These are phyloP conservation scores for Dione vanillae DNA, from an alignment of 2,888 invertebrate genomes.

Conservation along the genomic window DNA sequence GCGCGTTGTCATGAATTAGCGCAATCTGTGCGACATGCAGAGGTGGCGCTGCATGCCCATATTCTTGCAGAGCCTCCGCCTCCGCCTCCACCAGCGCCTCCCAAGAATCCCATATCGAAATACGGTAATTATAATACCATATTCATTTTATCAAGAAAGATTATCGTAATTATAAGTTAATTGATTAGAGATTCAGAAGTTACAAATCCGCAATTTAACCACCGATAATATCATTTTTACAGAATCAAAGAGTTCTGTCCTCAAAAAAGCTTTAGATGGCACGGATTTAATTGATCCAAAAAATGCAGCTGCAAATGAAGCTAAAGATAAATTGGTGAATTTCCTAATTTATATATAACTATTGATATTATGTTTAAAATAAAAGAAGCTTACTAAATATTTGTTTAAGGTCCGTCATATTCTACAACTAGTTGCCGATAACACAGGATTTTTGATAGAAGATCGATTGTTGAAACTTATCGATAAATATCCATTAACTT, in stretches of 20 bases:
- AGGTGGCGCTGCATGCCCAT: conserved; percentile 75
- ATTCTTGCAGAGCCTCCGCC: conserved; percentile 73
- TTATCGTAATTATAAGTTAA: no score
- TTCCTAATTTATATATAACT: not conserved
- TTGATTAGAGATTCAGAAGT: no score
- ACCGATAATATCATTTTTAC: not conserved
- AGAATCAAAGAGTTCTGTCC: not conserved
- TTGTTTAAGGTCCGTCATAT: conserved; percentile 82
- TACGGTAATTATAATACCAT: conserved; percentile 53
- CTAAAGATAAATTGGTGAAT: conserved; percentile 50
- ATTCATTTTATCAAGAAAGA: no score
- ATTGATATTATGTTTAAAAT: not conserved
- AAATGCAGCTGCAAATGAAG: conserved; percentile 38
- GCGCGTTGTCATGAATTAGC: conserved; percentile 59
- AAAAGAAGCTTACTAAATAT: not conserved
- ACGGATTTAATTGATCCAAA: conserved; percentile 37
- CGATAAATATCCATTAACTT: conserved; percentile 84
- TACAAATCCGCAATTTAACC: not conserved
- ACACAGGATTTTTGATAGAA: conserved; percentile 90
- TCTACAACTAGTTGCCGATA: conserved; percentile 87
- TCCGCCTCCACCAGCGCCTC: conserved; percentile 66
- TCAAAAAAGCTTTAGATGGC: not conserved
- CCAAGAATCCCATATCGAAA: conserved; percentile 65
- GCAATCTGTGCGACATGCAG: conserved; percentile 64
- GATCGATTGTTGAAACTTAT: conserved; percentile 87